phyloP scores from a whole-genome alignment of 2,113 vertebrate species.

The Bufo bufo region DNA sequence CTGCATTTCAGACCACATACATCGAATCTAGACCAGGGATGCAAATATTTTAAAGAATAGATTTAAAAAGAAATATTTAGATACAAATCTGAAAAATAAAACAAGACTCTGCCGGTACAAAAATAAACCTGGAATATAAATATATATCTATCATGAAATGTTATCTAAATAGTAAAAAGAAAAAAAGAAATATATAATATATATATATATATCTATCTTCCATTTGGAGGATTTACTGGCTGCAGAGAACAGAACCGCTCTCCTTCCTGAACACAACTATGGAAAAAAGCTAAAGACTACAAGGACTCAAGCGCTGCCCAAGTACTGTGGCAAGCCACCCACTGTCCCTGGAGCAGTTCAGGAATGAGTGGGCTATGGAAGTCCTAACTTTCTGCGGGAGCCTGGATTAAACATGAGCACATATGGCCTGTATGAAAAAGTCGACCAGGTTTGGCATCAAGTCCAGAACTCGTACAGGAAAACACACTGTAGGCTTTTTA shows the following conservation, averaged over 20 bases:
- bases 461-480: neutral
- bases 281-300: neutral
- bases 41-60: neutral
- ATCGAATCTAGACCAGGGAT: neutral
- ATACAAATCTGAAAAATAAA: neutral
- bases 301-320: neutral
- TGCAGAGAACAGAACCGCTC: neutral
- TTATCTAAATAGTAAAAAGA: neutral
- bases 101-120: neutral
- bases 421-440: conserved; percentile 29
- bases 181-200: too few relatives aligned
- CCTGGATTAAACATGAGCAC: conserved; percentile 37
- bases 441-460: conserved; percentile 14
- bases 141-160: neutral
- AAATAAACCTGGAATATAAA: neutral
- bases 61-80: too few relatives aligned
- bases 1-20: neutral
- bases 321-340: neutral
- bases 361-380: conserved; percentile 34
- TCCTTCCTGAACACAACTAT: neutral
- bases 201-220: neutral
- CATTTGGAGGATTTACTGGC: neutral
- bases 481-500: conserved; percentile 13
- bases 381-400: conserved; percentile 18
- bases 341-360: conserved; percentile 25